Conservation (phyloP, 2,888 invertebrate genomes). For the Xestia sexstrigata region DNA sequence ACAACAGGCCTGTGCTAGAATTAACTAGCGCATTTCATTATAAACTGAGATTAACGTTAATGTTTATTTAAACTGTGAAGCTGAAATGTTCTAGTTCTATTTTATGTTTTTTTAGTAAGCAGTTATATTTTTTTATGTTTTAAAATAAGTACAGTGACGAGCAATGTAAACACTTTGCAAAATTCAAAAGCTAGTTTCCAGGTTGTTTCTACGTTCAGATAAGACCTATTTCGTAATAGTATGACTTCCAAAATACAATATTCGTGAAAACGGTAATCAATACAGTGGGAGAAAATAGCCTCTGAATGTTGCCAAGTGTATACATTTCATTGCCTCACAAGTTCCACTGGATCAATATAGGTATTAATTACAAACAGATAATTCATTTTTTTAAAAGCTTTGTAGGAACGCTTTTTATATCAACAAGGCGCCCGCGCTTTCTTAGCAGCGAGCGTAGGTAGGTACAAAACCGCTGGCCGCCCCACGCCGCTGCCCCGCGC, state of each 20-base stretch:
- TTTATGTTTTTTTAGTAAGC: too few species aligned
- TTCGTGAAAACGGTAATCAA: not conserved
- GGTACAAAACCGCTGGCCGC: too few species aligned
- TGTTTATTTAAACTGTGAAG: conserved; percentile 11
- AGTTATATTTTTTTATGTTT: not conserved
- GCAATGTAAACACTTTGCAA: not conserved
- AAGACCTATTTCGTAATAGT: not conserved
- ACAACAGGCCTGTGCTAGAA: conserved; percentile 20
- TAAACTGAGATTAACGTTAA: conserved; percentile 18
- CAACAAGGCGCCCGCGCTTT: too few species aligned
- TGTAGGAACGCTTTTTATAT: too few species aligned
- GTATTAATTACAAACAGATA: not conserved
- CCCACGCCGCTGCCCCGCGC: too few species aligned
- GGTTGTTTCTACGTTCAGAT: not conserved
- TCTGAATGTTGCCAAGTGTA: not conserved
- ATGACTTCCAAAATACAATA: not conserved
- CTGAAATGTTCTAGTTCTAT: not conserved
- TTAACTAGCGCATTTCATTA: conserved; percentile 24
- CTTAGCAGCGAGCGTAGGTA: too few species aligned
- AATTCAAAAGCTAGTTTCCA: not conserved
- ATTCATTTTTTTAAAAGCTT: too few species aligned
- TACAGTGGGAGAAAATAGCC: not conserved
- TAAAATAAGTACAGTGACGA: not conserved
- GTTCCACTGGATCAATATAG: not conserved
- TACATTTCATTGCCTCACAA: not conserved